A percentile compares a stretch with the other conserved stretches of the same genome.
Conservation (phyloP, 2,113 vertebrate species). For the Pteruthius melanotis region DNA sequence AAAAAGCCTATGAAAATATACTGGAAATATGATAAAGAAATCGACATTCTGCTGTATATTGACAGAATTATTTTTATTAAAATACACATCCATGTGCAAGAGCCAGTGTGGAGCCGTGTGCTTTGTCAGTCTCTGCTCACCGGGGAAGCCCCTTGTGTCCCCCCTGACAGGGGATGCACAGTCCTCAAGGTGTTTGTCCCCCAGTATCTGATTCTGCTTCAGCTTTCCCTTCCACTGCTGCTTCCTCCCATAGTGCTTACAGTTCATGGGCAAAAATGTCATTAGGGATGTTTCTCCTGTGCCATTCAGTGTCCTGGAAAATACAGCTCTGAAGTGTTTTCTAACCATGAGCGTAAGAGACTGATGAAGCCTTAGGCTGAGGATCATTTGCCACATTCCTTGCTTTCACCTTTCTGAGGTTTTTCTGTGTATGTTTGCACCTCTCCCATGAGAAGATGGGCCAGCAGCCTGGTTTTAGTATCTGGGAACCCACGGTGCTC, state of each 20-base stretch:
- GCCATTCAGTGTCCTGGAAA: background rate
- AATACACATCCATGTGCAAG: conserved; percentile 93
- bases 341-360: background rate
- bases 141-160: fast-evolving
- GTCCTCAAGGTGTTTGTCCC: background rate
- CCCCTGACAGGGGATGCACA: too few relatives aligned
- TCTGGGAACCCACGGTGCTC: fast-evolving
- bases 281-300: background rate
- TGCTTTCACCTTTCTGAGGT: background rate
- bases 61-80: conserved; percentile 99
- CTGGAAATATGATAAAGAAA: conserved; percentile 89
- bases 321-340: background rate
- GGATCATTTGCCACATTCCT: background rate
- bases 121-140: background rate
- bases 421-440: background rate
- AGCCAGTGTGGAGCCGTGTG: background rate
- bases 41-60: conserved; percentile 92
- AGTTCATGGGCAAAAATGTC: background rate
- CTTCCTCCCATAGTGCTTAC: background rate
- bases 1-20: conserved; percentile 82
- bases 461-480: background rate
- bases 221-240: background rate
- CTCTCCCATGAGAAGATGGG: background rate
- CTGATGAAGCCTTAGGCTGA: background rate
- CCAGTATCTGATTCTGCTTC: background rate